Conservation (phyloP, 1,140 invertebrate genomes). For the Platorchestia sp. region DNA sequence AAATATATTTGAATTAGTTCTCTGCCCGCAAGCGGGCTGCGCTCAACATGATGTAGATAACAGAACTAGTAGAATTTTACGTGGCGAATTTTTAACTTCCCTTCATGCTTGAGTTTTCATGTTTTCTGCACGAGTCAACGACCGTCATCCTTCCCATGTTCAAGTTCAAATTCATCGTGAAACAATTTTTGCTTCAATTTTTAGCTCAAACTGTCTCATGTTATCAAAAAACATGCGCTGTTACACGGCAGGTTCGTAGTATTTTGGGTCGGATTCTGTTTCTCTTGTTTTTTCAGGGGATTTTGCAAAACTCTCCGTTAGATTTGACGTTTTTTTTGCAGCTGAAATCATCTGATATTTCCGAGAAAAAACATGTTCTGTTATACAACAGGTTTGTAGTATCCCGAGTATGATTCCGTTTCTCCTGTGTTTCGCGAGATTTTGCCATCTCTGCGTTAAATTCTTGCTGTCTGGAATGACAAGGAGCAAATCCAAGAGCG, state of each 20-base stretch:
- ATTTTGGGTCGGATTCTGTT: not conserved
- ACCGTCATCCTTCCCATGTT: no score
- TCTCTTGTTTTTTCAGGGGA: not conserved
- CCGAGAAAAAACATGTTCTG: not conserved
- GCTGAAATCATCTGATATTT: not conserved
- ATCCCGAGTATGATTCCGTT: not conserved
- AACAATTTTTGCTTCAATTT: no score
- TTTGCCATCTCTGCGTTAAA: not conserved
- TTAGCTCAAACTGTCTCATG: not conserved
- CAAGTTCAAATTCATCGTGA: no score
- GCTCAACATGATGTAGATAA: no score
- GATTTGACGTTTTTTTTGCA: no score
- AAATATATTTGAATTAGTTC: no score
- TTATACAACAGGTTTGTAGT: not conserved
- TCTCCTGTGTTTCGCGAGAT: not conserved
- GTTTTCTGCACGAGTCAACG: no score
- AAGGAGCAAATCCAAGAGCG: not conserved
- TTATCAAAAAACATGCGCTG: not conserved
- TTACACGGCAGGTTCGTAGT: not conserved
- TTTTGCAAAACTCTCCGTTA: not conserved
- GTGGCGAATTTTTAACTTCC: no score
- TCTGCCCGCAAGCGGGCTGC: no score
- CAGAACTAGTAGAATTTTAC: no score
- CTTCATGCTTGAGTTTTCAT: no score
- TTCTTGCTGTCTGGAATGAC: not conserved